Conservation (phyloP, 2,113 vertebrate genomes). For the Perca flavescens region DNA sequence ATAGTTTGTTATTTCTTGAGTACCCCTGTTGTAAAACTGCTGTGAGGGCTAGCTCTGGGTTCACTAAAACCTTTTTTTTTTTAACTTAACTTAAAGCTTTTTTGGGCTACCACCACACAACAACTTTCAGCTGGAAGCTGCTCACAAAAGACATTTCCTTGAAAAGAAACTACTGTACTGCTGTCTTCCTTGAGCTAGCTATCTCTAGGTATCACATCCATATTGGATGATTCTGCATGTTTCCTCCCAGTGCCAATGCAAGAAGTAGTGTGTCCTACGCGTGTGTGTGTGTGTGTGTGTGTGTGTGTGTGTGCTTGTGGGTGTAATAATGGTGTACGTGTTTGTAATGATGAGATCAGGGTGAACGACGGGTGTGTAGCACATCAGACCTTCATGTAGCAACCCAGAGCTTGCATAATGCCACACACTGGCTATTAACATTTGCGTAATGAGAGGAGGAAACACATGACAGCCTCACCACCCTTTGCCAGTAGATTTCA, state of each 20-base stretch:
- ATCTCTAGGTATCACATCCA: not conserved
- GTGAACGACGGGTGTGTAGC: not conserved
- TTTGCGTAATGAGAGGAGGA: not conserved
- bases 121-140: not conserved
- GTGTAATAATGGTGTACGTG: too few relatives aligned
- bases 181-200: not conserved
- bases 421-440: not conserved
- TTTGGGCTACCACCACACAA: not conserved
- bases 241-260: too few relatives aligned
- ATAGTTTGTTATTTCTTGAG: not conserved
- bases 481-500: not conserved
- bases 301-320: not conserved
- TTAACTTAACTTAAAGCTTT: not conserved
- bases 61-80: not conserved
- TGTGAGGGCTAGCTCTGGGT: not conserved
- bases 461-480: not conserved
- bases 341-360: too few relatives aligned
- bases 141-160: not conserved
- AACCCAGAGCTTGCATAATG: not conserved
- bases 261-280: not conserved
- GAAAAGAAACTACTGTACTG: not conserved
- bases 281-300: not conserved
- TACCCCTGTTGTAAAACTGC: not conserved
- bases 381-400: not conserved
- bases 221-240: not conserved